phyloP scores from a whole-genome alignment of 2,113 vertebrate genomes.

The Gavialis gangeticus region DNA sequence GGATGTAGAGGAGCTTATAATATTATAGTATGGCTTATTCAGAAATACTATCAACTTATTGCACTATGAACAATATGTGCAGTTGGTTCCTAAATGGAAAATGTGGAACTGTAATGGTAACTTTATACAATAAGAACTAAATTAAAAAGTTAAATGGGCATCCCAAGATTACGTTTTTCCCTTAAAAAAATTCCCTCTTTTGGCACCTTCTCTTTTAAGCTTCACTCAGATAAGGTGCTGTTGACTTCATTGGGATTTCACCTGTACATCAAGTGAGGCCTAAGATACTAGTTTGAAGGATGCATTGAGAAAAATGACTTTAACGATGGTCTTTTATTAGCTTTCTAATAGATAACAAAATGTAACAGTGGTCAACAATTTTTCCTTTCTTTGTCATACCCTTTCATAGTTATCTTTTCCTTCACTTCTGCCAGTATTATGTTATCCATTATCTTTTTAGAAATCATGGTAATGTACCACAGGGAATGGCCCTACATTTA shows the following conservation, averaged over 20 bases:
- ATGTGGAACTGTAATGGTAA: not conserved
- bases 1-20: not conserved
- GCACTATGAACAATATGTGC: not conserved
- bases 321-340: accelerated
- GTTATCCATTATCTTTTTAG: not conserved
- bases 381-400: constrained; percentile 1
- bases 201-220: not conserved
- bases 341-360: not conserved
- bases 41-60: not conserved
- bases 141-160: not conserved
- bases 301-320: not conserved
- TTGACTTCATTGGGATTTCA: not conserved
- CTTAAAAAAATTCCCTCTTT: not conserved
- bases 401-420: constrained; percentile 7
- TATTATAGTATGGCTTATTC: not conserved
- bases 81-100: not conserved
- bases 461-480: not conserved
- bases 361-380: not conserved
- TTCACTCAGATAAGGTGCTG: not conserved
- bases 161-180: not conserved
- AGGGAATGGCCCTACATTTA: not conserved
- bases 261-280: not conserved
- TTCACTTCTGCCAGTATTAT: not conserved
- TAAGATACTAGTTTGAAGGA: not conserved
- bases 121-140: not conserved